Conservation (phyloP, 2,113 vertebrate species). For the Oryzias melastigma region DNA sequence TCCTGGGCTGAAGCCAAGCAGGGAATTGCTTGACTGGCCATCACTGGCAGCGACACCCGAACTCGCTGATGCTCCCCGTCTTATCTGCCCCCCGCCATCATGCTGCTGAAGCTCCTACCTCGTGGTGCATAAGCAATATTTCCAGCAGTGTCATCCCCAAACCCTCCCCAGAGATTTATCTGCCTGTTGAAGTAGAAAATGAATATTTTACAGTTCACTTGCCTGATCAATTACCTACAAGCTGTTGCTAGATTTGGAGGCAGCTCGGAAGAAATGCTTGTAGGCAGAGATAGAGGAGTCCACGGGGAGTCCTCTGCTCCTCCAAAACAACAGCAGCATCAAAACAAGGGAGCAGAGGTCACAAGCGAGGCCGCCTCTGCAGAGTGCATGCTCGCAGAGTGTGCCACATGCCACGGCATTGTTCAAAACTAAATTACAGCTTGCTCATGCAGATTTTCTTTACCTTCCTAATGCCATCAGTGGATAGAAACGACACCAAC, state of each 20-base stretch:
- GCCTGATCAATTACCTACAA: constrained; percentile 99
- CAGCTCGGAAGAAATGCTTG: constrained; percentile 83
- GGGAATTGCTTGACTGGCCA: constrained; percentile 67
- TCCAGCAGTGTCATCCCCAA: constrained; percentile 78
- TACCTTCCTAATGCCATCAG: too few species aligned
- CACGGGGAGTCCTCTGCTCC: constrained; percentile 80
- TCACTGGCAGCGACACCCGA: constrained; percentile 64
- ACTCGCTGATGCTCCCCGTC: constrained; percentile 61
- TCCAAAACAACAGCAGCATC: constrained; percentile 38
- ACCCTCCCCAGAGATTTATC: constrained; percentile 96
- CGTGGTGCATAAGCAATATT: constrained; percentile 97
- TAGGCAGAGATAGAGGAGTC: constrained; percentile 91
- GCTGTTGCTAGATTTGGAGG: constrained; percentile 96
- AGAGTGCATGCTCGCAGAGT: constrained; percentile 65
- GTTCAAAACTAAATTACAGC: constrained; percentile 85
- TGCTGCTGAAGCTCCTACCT: constrained; percentile 79
- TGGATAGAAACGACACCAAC: too few species aligned
- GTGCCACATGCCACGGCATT: constrained; percentile 66
- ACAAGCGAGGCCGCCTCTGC: constrained; percentile 78
- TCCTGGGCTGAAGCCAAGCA: constrained; percentile 79
- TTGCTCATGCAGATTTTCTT: constrained; percentile 10
- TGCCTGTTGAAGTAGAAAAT: constrained; percentile 99
- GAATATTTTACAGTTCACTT: constrained; percentile 99
- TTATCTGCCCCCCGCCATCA: constrained; percentile 90
- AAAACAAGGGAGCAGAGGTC: constrained; percentile 48